Base-by-base conservation (phyloP, 2,797 vertebrate species). In the Bradypodion ventrale region DNA sequence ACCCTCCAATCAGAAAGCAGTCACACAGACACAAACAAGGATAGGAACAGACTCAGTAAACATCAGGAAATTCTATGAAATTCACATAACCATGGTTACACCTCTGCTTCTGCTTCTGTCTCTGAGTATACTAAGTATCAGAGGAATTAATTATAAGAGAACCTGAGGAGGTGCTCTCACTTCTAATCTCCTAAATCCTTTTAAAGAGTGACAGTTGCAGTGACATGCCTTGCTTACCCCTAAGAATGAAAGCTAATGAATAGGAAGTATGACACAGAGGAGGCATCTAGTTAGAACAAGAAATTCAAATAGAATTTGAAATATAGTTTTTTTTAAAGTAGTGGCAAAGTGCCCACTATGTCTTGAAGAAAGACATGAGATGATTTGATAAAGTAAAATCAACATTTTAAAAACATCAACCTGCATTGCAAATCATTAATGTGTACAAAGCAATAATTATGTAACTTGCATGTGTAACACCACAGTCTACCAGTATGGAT, bases 71-170 rank as follows among this genome's bases (percentile, higher is more conserved):
- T 63, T 37, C n/a, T 2, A 78, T 29, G 32, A 72, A 37, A 75
- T 60, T 3, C 21, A 46, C 4, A 21, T 25, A 84, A 63, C 65
- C 5, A 19, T 21, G 83, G 1, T 13, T 90, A 89, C 78, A 68
- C n/a, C 32, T 78, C n/a, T n/a, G n/a, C n/a, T 80, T 78, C n/a
- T 68, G 83, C 78, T 87, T 75, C 42, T 77, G 84, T 44, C 69
- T 74, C 42, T 46, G 23, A 68, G 78, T 44, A 23, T 72, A 80
- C 63, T 3, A 65, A 72, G 6, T 82, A 79, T 35, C 25, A 49
- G n/a, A 74, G 1, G 75, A 87, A 84, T 80, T 86, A 85, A 88
- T 85, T 89, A 74, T 29, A 13, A 21, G 60, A 75, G 42, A n/a
- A 87, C 32, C 42, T 27, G 35, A 78, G 25, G 19, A 68, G 7